Conservation (phyloP, 2,113 vertebrate genomes). For the Dromiciops gliroides region DNA sequence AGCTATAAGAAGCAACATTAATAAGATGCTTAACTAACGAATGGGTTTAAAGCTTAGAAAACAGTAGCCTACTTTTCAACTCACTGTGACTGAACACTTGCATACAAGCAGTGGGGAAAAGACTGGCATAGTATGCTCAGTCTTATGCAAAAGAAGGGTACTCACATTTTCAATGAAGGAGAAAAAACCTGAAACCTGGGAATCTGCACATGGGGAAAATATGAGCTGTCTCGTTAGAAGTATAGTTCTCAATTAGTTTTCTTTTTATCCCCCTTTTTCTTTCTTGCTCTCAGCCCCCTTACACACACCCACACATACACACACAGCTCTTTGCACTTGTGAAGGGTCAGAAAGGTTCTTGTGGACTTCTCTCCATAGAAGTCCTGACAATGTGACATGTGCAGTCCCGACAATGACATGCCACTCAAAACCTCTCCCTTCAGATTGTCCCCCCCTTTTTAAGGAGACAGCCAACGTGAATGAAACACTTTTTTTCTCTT, state of each 20-base stretch:
- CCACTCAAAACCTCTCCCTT: slow-evolving; percentile 75
- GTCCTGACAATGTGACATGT: slow-evolving; percentile 76
- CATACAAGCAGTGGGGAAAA: background rate
- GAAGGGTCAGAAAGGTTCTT: slow-evolving; percentile 76
- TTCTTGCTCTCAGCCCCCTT: slow-evolving; percentile 47
- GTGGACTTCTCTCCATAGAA: slow-evolving; percentile 74
- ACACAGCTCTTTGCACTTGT: background rate
- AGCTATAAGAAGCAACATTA: background rate
- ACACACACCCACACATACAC: background rate
- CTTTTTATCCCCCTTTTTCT: slow-evolving; percentile 69
- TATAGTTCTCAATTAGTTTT: slow-evolving; percentile 68
- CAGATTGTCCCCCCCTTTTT: slow-evolving; percentile 75
- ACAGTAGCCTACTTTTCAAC: background rate
- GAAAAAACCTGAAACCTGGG: slow-evolving; percentile 64
- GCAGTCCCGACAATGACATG: slow-evolving; percentile 78
- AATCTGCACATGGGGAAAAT: slow-evolving; percentile 70
- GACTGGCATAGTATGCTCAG: background rate
- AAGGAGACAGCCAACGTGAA: slow-evolving; percentile 75
- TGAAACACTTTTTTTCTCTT: slow-evolving; percentile 56
- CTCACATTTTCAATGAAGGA: slow-evolving; percentile 52
- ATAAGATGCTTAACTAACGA: slow-evolving; percentile 40
- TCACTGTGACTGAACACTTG: slow-evolving; percentile 28
- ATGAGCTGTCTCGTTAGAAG: slow-evolving; percentile 76
- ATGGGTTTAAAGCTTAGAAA: background rate
- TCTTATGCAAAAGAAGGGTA: slow-evolving; percentile 45